Base-by-base conservation (phyloP, 2,888 invertebrate genomes). In the Pterobdella sp. region DNA sequence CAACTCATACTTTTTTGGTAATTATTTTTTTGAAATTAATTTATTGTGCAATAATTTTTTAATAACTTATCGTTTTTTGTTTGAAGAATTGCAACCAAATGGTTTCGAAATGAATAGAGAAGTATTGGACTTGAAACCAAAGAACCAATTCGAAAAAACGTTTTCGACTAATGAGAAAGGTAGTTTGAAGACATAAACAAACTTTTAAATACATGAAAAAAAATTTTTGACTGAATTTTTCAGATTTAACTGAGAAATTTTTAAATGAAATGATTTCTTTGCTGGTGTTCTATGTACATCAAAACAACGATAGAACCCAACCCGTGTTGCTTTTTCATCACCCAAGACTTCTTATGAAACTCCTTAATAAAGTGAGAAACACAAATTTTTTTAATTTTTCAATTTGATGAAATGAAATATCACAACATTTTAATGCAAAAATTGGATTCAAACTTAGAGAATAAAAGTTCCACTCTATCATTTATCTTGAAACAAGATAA, bases 261-360 rank as follows among this genome's bases (percentile, higher is more conserved):
- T 32, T 70, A 22, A 29, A 26, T n/a, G 26, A 56, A 0, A 56
- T 70, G 26, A 1, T 42, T 18, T 26, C 52, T 4, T 26, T 31
- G 22, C 42, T 70, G 56, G 2, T 70, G 3, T 7, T n/a, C 4
- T 42, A 70, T 56, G n/a, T 56, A 18, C 35, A 56, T 34, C 60
- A 70, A 56, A 35, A n/a, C 18, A 70, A 70, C 70, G 70, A 70
- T 34, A 31, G 52, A 31, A 56, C 32, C 7, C 26, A 35, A 26
- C 70, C 52, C n/a, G 70, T 70, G 1, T 35, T 70, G 31, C 31
- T 56, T 26, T 70, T 70, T n/a, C 52, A 70, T 35, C 70, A 70
- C 35, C 70, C 70, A 2, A 49, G 70, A 26, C 60, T 56, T 18
- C 60, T 56, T 26, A 22, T 56, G n/a, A 56, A 56, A 56, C 60